Evolutionary conservation across 2,888 invertebrate genomes (phyloP), one percentile per base, ranked within the genome.

Genomic region (Tipula confusa): DNA sequence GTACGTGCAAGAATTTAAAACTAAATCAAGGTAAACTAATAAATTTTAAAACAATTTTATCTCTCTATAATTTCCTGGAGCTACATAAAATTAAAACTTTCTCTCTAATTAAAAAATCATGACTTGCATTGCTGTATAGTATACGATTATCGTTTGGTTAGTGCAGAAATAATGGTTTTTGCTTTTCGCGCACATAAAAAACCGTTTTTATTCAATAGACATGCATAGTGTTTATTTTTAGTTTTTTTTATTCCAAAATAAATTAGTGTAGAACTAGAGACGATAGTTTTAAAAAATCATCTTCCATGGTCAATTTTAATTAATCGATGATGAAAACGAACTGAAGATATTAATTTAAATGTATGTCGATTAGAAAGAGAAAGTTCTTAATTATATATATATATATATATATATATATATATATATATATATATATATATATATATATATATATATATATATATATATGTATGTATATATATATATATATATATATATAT

Each of bases 331-430:
- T 64, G 64, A 64, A 64, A 64, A 64, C 43, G 43, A 43, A 43
- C 15, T 15, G 43, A 43, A 15, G 15, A 43, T 15, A 43, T 6
- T 6, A 43, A 15, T 9, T 33, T 9, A 24, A 64, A 64, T 64
- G 64, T 64, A 24, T 64, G 64, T 24, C 64, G 24, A 64, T 64
- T 64, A 64, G 64, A 64, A 64, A 64, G 64, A 64, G 64, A 64
- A 64, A 64, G 64, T 64, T 64, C 9, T 24, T 64, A 64, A 64
- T 64, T 64, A 64, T 64, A 64, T 15, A 43, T 15, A 24, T 48
- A 5, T 43, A 43, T 43, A n/a, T n/a, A n/a, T n/a, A n/a, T n/a
- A n/a, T n/a, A n/a, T n/a, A n/a, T n/a, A n/a, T n/a, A n/a, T n/a
- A n/a, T n/a, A n/a, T n/a, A n/a, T n/a, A n/a, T n/a, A n/a, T n/a